A percentile compares a stretch with the other conserved stretches of the same genome.
Conservation (phyloP, 2,797 vertebrate species). For the Hyperoplus lanceolatus region DNA sequence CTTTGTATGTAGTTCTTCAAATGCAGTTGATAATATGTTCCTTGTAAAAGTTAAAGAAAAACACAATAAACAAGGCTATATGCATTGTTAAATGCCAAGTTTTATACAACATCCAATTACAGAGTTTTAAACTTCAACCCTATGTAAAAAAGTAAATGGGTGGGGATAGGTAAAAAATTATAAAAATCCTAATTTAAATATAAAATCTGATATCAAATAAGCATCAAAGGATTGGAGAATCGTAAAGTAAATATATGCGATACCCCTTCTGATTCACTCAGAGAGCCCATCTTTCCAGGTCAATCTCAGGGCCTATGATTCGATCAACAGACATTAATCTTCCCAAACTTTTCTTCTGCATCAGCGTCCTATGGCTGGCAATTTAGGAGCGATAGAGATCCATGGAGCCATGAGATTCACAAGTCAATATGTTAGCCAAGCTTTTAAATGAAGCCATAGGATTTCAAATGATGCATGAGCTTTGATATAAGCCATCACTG, state of each 20-base stretch:
- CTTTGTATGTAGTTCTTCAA: not conserved
- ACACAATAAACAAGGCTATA: not conserved
- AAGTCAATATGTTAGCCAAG: slow-evolving; percentile 62
- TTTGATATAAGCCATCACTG: slow-evolving; percentile 22
- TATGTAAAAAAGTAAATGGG: not conserved
- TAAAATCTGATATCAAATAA: slow-evolving; percentile 22
- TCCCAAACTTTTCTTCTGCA: slow-evolving; percentile 59
- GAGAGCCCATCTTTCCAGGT: slow-evolving; percentile 46
- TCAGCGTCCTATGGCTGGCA: slow-evolving; percentile 66
- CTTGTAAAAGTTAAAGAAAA: not conserved
- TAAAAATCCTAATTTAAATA: not conserved
- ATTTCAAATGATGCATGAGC: slow-evolving; percentile 49
- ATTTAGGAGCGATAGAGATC: slow-evolving; percentile 68
- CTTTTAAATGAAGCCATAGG: slow-evolving; percentile 73
- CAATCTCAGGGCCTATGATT: slow-evolving; percentile 68
- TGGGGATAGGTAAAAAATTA: not conserved
- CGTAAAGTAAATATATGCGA: slow-evolving; percentile 4
- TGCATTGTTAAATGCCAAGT: not conserved
- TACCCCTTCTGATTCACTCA: slow-evolving; percentile 36
- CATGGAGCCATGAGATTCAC: slow-evolving; percentile 59
- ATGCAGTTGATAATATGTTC: not conserved
- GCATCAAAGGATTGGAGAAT: slow-evolving; percentile 4
- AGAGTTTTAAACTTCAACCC: not conserved
- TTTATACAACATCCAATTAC: slow-evolving; percentile 9
- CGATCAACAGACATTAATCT: slow-evolving; percentile 71